Conservation (phyloP, 2,797 vertebrate genomes). For the Pteronotus mesoamericanus region DNA sequence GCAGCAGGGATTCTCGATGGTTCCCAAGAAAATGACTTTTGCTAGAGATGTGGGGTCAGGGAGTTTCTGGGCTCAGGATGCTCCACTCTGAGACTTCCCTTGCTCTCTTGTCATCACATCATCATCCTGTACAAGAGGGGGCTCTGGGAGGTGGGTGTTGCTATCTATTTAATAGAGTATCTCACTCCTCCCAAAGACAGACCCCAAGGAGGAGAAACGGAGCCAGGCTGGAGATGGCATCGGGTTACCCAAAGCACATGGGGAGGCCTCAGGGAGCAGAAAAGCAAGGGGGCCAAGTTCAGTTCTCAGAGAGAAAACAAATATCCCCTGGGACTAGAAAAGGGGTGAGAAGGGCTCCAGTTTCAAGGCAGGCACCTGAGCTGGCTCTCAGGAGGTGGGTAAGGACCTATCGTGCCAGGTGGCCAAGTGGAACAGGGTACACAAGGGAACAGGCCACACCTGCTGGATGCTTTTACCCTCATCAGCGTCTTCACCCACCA, state of each 20-base stretch:
- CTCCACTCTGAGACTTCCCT: background rate
- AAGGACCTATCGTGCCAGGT: rapidly evolving
- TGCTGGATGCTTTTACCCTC: rapidly evolving
- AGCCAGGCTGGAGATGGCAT: background rate
- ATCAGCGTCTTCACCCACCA: background rate
- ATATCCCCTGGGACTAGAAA: background rate
- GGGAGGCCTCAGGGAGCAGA: background rate
- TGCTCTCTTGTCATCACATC: background rate
- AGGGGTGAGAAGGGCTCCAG: background rate
- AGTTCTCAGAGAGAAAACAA: background rate
- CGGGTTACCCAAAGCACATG: background rate
- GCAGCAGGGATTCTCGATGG: rapidly evolving
- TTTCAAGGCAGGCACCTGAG: background rate
- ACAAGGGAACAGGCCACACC: background rate
- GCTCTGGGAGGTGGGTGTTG: background rate
- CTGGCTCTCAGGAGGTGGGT: background rate
- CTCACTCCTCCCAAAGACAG: background rate
- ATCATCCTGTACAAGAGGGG: rapidly evolving
- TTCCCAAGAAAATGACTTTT: background rate
- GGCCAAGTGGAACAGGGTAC: background rate
- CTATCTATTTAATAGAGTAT: background rate
- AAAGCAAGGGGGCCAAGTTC: background rate
- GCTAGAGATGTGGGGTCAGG: too few relatives aligned
- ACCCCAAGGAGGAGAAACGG: background rate
- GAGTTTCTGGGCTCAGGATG: background rate